These are phyloP conservation scores for Chlorops oryzae DNA, from an alignment of 1,140 invertebrate species.

Conservation along the genomic window DNA sequence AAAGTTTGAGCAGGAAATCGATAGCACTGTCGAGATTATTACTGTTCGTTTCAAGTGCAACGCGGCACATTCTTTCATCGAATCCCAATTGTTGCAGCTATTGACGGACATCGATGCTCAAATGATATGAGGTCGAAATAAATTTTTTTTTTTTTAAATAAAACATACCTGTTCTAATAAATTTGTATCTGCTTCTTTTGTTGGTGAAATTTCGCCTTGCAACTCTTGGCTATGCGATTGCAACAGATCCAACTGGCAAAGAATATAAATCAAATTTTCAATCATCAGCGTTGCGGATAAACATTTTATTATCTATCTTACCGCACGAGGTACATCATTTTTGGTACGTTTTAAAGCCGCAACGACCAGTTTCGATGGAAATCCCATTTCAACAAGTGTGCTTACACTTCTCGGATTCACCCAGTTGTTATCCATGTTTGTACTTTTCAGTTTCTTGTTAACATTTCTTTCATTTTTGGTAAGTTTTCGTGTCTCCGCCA, in stretches of 20 bases:
- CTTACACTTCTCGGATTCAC: constrained; percentile 49
- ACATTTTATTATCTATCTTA: constrained; percentile 46
- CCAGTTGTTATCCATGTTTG: constrained; percentile 24
- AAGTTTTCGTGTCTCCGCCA: constrained; percentile 50
- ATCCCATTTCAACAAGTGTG: constrained; percentile 63
- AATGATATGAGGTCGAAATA: not conserved
- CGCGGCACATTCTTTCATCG: constrained; percentile 50
- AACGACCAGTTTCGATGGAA: constrained; percentile 51
- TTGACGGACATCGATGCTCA: constrained; percentile 6
- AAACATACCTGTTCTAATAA: constrained; percentile 47
- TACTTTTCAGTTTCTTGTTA: constrained; percentile 30
- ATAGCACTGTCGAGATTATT: constrained; percentile 56
- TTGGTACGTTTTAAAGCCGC: constrained; percentile 58
- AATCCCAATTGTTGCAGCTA: constrained; percentile 57
- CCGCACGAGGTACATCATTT: constrained; percentile 60
- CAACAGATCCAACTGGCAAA: constrained; percentile 32
- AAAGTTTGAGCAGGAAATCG: constrained; percentile 49
- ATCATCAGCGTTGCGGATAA: not conserved
- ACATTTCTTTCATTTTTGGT: constrained; percentile 51
- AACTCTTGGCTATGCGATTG: constrained; percentile 22
- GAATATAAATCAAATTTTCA: not conserved
- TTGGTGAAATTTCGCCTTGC: constrained; percentile 17
- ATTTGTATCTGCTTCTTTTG: constrained; percentile 27
- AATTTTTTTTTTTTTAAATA: not conserved
- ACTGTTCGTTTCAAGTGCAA: constrained; percentile 51